phyloP scores from a whole-genome alignment of 2,797 vertebrate genomes.

The Molothrus ater region DNA sequence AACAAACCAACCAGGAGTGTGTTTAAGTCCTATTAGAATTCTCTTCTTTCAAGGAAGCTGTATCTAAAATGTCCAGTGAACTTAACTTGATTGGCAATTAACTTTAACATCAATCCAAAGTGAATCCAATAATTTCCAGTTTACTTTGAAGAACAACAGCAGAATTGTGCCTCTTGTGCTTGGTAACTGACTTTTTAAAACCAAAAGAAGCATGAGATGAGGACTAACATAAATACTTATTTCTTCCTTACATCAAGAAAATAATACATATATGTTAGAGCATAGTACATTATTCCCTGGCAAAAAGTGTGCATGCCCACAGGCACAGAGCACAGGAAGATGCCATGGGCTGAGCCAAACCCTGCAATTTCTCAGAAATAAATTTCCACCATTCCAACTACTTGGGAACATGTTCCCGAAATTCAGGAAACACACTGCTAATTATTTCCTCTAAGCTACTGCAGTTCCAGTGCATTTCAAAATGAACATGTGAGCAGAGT shows the following conservation, averaged over 20 bases:
- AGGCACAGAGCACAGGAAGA: neutral
- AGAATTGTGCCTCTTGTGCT: neutral
- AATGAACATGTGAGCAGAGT: neutral
- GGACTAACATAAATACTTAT: neutral
- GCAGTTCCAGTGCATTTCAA: neutral
- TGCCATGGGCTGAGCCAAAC: neutral
- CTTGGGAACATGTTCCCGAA: rapidly evolving
- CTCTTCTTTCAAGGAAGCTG: neutral
- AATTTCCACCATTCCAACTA: neutral
- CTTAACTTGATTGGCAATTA: neutral
- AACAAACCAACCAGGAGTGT: neutral
- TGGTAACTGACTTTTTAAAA: neutral
- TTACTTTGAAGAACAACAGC: neutral
- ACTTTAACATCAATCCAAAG: neutral
- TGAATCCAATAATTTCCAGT: neutral
- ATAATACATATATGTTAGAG: neutral
- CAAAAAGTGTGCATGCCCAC: neutral
- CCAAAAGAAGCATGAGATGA: neutral
- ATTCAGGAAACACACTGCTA: constrained; percentile 39
- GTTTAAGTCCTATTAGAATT: neutral
- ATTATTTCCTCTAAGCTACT: constrained; percentile 18
- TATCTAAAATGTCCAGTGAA: neutral
- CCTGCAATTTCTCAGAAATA: constrained; percentile 30
- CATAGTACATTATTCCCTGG: neutral
- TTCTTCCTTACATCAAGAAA: neutral